These are phyloP conservation scores for Drosophila demipolita DNA, from an alignment of 2,888 invertebrate species.

Conservation along the genomic window DNA sequence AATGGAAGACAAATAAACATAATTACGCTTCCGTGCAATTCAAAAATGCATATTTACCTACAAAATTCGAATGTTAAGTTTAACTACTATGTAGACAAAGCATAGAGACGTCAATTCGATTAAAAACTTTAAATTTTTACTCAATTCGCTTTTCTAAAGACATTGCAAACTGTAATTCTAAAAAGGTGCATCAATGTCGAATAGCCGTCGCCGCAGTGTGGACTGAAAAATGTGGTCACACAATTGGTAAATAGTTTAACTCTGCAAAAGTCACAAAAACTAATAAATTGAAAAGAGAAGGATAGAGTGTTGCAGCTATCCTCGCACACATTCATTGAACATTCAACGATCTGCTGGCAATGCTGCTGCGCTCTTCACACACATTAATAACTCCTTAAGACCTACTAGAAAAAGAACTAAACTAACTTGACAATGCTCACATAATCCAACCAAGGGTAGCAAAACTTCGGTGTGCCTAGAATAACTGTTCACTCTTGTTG, in stretches of 20 bases:
- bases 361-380: neutral
- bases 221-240: neutral
- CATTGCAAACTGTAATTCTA: neutral
- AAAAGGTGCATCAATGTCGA: neutral
- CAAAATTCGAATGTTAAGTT: neutral
- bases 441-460: neutral
- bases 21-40: neutral
- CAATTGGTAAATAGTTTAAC: neutral
- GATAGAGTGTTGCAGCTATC: neutral
- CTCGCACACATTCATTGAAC: neutral
- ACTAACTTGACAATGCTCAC: neutral
- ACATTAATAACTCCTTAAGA: neutral
- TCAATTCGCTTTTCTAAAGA: neutral
- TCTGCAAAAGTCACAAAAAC: neutral
- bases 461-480: neutral
- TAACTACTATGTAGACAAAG: neutral
- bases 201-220: neutral
- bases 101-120: neutral
- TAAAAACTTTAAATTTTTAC: too few relatives aligned
- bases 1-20: neutral
- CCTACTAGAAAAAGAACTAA: neutral
- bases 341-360: neutral
- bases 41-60: neutral
- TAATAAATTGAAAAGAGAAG: neutral
- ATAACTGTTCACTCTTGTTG: neutral